Conservation (phyloP, 1,140 invertebrate species). For the Aphis gossypii region DNA sequence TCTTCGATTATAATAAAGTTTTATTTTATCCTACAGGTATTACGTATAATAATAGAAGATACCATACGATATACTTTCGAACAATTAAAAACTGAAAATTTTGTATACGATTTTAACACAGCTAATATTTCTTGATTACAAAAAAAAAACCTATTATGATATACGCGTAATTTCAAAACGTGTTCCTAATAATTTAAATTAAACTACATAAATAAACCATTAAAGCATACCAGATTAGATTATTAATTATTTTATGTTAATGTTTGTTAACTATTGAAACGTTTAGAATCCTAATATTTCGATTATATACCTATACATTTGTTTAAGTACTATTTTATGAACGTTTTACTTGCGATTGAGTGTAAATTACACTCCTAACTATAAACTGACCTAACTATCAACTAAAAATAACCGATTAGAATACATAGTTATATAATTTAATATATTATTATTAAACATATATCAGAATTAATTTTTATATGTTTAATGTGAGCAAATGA, state of each 20-base stretch:
- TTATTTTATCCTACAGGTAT: neutral
- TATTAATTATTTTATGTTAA: neutral
- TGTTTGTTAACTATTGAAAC: neutral
- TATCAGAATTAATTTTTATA: neutral
- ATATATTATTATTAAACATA: neutral
- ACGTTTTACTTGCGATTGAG: neutral
- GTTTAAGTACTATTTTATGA: no score
- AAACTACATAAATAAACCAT: neutral
- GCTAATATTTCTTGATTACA: neutral
- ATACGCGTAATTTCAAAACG: neutral
- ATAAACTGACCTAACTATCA: no score
- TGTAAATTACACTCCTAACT: no score
- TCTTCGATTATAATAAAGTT: neutral
- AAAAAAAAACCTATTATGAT: neutral
- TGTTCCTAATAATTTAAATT: neutral
- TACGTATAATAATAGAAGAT: neutral
- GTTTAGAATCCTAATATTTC: neutral
- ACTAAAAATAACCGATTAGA: neutral
- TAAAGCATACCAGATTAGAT: neutral
- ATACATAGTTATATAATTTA: neutral
- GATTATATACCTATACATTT: neutral
- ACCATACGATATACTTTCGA: neutral
- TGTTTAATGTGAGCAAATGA: neutral
- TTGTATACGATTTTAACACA: neutral
- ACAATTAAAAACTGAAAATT: no score